Conservation (phyloP, 2,888 invertebrate genomes). For the Drosophila tripunctata region DNA sequence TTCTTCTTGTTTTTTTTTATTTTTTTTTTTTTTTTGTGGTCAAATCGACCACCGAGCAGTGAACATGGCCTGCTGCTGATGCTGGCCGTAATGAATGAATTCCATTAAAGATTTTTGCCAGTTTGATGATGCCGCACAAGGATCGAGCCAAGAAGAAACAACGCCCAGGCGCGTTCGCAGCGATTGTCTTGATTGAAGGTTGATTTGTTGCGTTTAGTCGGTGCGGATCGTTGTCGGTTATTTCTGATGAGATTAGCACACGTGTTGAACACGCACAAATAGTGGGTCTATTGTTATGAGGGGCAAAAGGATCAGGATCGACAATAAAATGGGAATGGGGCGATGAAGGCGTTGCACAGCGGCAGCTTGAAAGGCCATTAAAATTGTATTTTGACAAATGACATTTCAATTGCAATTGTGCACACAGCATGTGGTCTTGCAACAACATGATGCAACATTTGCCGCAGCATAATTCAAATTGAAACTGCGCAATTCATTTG, state of each 20-base stretch:
- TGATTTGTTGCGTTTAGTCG: conserved; percentile 77
- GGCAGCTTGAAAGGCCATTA: conserved; percentile 63
- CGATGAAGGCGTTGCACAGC: conserved; percentile 26
- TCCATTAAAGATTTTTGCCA: conserved; percentile 82
- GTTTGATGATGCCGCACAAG: conserved; percentile 82
- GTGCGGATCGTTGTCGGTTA: conserved; percentile 45
- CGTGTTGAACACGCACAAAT: conserved; percentile 81
- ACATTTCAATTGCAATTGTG: conserved; percentile 80
- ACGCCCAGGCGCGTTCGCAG: conserved; percentile 33
- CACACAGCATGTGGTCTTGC: conserved; percentile 55
- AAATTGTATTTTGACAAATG: conserved; percentile 83
- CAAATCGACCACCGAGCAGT: conserved; percentile 50
- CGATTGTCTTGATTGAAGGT: conserved; percentile 79
- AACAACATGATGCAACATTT: neutral
- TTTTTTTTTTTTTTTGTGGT: conserved; percentile 55
- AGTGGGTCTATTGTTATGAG: too few relatives aligned
- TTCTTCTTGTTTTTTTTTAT: conserved; percentile 23
- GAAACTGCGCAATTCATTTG: conserved; percentile 78
- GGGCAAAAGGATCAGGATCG: conserved; percentile 14
- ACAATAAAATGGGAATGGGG: neutral
- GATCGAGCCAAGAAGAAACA: conserved; percentile 39
- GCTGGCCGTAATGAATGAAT: conserved; percentile 74
- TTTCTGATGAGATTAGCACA: conserved; percentile 79
- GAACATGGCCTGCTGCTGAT: conserved; percentile 35
- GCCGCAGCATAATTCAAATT: conserved; percentile 67